Conservation (phyloP, 2,113 vertebrate species). For the Forbesichthys papilliferus region DNA sequence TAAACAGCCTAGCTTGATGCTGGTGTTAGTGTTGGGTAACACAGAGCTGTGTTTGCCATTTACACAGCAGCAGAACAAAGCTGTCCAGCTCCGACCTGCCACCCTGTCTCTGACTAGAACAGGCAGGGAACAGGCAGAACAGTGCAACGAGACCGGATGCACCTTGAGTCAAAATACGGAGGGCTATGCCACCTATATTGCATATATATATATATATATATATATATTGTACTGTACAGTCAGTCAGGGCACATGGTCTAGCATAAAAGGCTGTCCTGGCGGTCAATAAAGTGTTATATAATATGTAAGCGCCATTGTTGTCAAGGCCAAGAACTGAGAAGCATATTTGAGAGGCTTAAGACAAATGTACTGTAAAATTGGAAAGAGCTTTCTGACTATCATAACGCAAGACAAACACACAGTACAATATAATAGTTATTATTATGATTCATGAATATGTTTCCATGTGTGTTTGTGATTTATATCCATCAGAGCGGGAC, state of each 20-base stretch:
- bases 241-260: constrained; percentile 13
- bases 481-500: too few species aligned
- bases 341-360: background rate
- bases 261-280: constrained; percentile 25
- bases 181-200: constrained; percentile 32
- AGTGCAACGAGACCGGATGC: constrained; percentile 49
- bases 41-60: too few species aligned
- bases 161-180: constrained; percentile 54
- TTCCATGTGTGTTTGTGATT: too few species aligned
- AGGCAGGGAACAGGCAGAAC: constrained; percentile 26
- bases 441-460: too few species aligned
- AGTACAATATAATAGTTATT: too few species aligned
- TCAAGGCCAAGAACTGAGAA: background rate
- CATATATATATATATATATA: too few species aligned
- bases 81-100: background rate
- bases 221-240: background rate
- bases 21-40: background rate
- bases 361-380: too few species aligned
- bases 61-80: too few species aligned
- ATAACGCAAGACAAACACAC: too few species aligned
- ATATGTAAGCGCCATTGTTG: background rate
- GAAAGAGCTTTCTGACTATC: too few species aligned
- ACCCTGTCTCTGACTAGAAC: constrained; percentile 37
- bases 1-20: background rate
- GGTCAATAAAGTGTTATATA: constrained; percentile 19